These are phyloP conservation scores for Maniola jurtina DNA, from an alignment of 1,140 invertebrate species.

Conservation along the genomic window DNA sequence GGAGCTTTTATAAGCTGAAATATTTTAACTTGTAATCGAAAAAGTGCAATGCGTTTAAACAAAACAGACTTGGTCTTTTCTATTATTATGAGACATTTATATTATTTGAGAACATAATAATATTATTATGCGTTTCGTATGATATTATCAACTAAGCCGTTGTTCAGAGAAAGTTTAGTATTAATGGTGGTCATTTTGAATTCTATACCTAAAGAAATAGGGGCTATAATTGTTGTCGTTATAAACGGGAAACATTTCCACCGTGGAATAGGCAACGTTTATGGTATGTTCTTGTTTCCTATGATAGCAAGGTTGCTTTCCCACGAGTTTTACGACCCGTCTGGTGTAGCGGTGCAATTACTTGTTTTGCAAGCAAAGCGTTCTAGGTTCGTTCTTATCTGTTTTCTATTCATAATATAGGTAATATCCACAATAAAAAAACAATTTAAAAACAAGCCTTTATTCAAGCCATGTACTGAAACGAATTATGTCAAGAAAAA, in stretches of 20 bases:
- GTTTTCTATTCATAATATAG: no score
- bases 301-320: conserved; percentile 12
- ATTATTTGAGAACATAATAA: not conserved
- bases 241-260: not conserved
- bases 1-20: no score
- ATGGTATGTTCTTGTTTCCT: conserved; percentile 24
- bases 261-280: not conserved
- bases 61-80: not conserved
- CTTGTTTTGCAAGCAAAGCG: no score
- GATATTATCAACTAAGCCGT: not conserved
- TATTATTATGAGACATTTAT: not conserved
- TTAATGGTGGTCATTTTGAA: not conserved
- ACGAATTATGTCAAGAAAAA: no score
- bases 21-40: no score
- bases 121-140: not conserved
- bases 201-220: not conserved
- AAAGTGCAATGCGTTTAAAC: no score
- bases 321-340: conserved; percentile 1
- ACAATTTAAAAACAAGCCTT: no score
- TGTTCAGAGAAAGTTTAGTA: not conserved
- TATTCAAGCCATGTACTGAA: no score
- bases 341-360: not conserved
- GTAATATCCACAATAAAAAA: no score
- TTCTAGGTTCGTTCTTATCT: no score
- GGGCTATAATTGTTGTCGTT: not conserved